Evolutionary conservation across 30 jellyfish, hydroid and myxozoan genomes (phyloP).

Genomic region (Mastigias papua): DNA sequence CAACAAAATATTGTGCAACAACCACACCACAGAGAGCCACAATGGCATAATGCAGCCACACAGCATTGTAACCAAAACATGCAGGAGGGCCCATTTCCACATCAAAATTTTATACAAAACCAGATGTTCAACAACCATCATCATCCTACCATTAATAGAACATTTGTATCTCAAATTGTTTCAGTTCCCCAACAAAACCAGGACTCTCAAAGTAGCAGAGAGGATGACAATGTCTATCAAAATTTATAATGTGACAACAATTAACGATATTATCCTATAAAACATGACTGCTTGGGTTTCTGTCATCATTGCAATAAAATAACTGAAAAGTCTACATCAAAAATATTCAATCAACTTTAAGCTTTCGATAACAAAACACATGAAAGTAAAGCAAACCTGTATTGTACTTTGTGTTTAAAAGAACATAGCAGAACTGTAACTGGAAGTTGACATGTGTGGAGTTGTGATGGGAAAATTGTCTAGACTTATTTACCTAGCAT

Average conservation of each 20-base stretch:
- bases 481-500: neutral
- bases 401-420: neutral
- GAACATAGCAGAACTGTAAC: too few species aligned
- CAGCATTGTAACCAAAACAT: neutral
- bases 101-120: neutral
- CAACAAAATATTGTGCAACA: slow-evolving; percentile 2
- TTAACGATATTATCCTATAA: neutral
- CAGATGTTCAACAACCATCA: neutral
- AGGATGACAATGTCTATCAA: neutral
- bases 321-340: neutral
- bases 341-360: neutral
- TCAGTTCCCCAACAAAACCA: slow-evolving; percentile 14
- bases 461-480: neutral
- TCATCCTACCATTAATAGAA: neutral
- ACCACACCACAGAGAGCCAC: neutral
- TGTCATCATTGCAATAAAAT: neutral
- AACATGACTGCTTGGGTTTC: neutral
- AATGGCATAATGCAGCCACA: neutral
- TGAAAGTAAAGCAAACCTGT: neutral
- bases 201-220: neutral
- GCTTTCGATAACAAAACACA: neutral
- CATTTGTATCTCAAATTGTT: neutral
- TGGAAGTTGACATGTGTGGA: neutral
- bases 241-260: neutral
- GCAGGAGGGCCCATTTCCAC: neutral